These are phyloP conservation scores for Cerceris rybyensis DNA, from an alignment of 2,888 invertebrate genomes.

Conservation along the genomic window DNA sequence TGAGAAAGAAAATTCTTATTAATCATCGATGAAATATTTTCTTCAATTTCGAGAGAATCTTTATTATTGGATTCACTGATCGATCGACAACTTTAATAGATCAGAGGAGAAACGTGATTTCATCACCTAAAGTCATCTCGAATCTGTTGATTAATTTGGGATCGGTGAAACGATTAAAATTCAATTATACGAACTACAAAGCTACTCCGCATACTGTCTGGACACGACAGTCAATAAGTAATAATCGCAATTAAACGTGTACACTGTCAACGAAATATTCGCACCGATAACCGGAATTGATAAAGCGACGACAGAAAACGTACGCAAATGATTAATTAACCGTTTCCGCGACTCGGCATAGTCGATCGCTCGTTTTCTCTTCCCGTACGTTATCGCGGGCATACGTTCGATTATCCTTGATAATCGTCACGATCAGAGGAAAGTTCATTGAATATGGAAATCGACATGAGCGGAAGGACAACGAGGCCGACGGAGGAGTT, in stretches of 20 bases:
- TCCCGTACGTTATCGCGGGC: background rate
- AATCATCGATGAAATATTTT: no score
- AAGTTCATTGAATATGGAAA: slow-evolving; percentile 60
- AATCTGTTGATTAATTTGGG: background rate
- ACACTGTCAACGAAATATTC: background rate
- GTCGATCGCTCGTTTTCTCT: no score
- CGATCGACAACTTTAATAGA: background rate
- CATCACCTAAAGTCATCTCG: background rate
- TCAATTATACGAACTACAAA: background rate
- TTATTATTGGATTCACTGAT: no score
- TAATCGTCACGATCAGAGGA: background rate
- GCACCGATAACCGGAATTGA: background rate
- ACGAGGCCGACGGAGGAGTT: slow-evolving; percentile 64
- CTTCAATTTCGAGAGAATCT: no score
- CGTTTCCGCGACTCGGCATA: background rate
- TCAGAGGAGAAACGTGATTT: background rate
- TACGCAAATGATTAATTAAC: background rate
- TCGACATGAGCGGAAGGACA: slow-evolving; percentile 57
- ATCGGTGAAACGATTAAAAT: background rate
- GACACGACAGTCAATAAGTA: background rate
- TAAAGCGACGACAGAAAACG: background rate
- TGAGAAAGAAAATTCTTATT: no score
- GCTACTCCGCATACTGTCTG: background rate
- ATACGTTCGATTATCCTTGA: background rate
- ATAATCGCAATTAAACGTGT: background rate